Evolutionary conservation across 2,888 invertebrate genomes (phyloP).

Genomic region (Campoletis raptor): DNA sequence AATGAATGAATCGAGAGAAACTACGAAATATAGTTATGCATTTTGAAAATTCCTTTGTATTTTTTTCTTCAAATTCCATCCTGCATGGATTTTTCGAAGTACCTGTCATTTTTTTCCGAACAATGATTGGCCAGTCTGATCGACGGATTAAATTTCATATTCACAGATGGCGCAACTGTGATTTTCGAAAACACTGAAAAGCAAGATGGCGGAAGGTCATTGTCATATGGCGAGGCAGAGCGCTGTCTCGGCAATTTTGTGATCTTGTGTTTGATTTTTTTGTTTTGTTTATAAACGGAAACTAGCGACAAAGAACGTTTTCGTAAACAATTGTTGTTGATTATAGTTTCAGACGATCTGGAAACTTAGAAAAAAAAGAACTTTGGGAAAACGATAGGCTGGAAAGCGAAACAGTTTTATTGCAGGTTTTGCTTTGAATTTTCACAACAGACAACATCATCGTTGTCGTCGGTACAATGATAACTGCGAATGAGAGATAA

Average conservation of each 20-base stretch:
- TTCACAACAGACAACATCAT: neutral
- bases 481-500: neutral
- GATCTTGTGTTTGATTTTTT: neutral
- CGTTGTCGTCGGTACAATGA: neutral
- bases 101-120: neutral
- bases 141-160: neutral
- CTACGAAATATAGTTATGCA: neutral
- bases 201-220: constrained; percentile 34
- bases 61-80: neutral
- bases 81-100: no score
- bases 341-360: neutral
- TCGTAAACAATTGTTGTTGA: neutral
- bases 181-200: neutral
- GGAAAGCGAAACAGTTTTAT: neutral
- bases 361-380: neutral
- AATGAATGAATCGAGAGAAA: neutral
- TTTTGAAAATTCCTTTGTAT: neutral
- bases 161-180: neutral
- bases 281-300: neutral
- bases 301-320: neutral
- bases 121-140: neutral
- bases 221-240: constrained; percentile 2
- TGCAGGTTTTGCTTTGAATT: neutral
- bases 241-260: neutral
- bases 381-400: neutral